These are phyloP conservation scores for Clarias laeviceps DNA, from an alignment of 2,797 vertebrate species.

Conservation along the genomic window DNA sequence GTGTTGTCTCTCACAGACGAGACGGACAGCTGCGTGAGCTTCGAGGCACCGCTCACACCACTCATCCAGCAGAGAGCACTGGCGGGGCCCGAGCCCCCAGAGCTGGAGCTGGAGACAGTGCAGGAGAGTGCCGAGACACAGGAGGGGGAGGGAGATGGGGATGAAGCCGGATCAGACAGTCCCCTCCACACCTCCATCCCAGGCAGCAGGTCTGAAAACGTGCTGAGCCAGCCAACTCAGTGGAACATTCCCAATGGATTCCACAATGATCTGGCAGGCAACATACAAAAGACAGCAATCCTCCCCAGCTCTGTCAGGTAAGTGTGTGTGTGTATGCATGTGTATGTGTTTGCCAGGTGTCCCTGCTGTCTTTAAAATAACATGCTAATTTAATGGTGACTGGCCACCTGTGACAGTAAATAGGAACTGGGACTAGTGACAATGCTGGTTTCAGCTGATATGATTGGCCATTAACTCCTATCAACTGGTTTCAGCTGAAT, in stretches of 20 bases:
- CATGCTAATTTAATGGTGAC: slow-evolving; percentile 19
- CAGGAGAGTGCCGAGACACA: slow-evolving; percentile 74
- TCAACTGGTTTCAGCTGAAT: background rate
- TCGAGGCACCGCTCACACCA: slow-evolving; percentile 92
- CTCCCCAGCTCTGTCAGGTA: slow-evolving; percentile 90
- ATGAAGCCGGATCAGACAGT: slow-evolving; percentile 74
- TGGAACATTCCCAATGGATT: slow-evolving; percentile 88
- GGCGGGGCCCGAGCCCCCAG: slow-evolving; percentile 82
- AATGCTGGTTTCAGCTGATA: background rate
- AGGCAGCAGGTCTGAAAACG: slow-evolving; percentile 92
- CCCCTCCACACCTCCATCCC: slow-evolving; percentile 89
- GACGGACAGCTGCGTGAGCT: slow-evolving; percentile 96
- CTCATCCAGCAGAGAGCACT: slow-evolving; percentile 94
- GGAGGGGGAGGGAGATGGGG: slow-evolving; percentile 61
- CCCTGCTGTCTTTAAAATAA: slow-evolving; percentile 21
- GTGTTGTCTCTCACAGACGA: slow-evolving; percentile 94
- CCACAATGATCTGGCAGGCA: slow-evolving; percentile 74
- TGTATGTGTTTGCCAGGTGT: background rate
- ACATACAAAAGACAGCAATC: slow-evolving; percentile 73
- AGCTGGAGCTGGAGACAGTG: slow-evolving; percentile 80
- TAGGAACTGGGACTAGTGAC: background rate
- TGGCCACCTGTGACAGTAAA: slow-evolving; percentile 9
- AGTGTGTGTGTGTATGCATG: slow-evolving; percentile 28
- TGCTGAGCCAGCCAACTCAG: slow-evolving; percentile 84
- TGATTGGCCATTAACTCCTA: too few relatives aligned